A percentile compares a stretch with the other conserved stretches of the same genome.
Conservation (phyloP, 2,113 vertebrate species). For the Nycticorax nycticorax region DNA sequence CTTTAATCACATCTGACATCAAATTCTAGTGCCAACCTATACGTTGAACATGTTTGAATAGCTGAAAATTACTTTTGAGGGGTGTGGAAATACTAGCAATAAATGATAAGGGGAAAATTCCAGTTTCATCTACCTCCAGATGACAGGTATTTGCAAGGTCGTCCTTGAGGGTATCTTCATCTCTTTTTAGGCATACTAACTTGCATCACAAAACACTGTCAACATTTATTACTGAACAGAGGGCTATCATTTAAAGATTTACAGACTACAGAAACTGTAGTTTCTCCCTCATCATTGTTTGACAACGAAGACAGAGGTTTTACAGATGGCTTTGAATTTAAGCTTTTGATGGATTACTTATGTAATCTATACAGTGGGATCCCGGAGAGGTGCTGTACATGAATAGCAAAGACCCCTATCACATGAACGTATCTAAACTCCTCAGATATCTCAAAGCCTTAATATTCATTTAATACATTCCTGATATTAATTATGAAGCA, state of each 20-base stretch:
- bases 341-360: neutral
- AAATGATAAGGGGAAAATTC: neutral
- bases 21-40: neutral
- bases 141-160: neutral
- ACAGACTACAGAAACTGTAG: neutral
- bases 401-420: neutral
- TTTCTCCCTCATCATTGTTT: neutral
- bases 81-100: neutral
- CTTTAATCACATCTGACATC: neutral
- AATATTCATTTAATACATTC: neutral
- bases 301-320: neutral
- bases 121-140: neutral
- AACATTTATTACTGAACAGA: neutral
- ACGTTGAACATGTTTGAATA: neutral
- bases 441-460: neutral
- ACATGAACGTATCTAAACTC: neutral
- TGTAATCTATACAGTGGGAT: neutral
- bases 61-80: neutral
- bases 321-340: neutral
- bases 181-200: neutral
- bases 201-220: neutral
- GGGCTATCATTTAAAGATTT: neutral
- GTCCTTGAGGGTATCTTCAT: neutral
- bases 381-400: neutral
- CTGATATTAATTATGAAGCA: neutral